A percentile compares a stretch with the other conserved stretches of the same genome.
Conservation (phyloP, 2,888 invertebrate genomes). For the Incurvaria masculella region DNA sequence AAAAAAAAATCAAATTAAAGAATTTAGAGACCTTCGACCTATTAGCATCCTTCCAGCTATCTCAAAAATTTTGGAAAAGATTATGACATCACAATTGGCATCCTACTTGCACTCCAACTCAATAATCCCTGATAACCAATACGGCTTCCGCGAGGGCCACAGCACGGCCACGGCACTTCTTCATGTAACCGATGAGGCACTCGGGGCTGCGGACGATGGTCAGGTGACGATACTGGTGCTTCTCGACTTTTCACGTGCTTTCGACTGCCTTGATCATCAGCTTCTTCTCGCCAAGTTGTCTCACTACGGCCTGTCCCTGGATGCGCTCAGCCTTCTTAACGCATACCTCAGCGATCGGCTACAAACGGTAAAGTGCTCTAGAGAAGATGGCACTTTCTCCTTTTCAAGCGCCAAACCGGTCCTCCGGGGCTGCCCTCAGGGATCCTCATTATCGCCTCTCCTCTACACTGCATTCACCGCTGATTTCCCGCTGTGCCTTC, state of each 20-base stretch:
- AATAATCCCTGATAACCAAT: slow-evolving; percentile 1
- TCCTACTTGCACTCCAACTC: neutral
- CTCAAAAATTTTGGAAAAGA: neutral
- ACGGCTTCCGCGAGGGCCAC: neutral
- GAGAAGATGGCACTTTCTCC: neutral
- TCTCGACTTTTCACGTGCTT: slow-evolving; percentile 13
- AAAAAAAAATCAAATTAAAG: slow-evolving; percentile 8
- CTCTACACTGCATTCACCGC: neutral
- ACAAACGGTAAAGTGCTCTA: neutral
- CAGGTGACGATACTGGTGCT: slow-evolving; percentile 10
- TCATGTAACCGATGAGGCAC: slow-evolving; percentile 12
- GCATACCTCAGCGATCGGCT: neutral
- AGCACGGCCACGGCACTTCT: slow-evolving; percentile 10
- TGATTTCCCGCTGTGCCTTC: neutral
- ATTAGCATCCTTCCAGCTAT: neutral
- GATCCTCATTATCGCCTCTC: neutral
- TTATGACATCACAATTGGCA: neutral
- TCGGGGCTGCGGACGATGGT: slow-evolving; percentile 11
- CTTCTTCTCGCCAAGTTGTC: slow-evolving; percentile 9
- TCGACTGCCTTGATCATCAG: slow-evolving; percentile 4
- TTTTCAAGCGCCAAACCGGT: neutral
- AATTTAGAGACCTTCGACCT: slow-evolving; percentile 11
- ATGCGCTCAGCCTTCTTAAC: neutral
- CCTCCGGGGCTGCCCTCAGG: neutral
- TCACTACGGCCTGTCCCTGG: slow-evolving; percentile 10